Evolutionary conservation across 2,797 vertebrate genomes (phyloP), one percentile per base, ranked within the genome.

Genomic region (Parauchenoglanis punctatus): DNA sequence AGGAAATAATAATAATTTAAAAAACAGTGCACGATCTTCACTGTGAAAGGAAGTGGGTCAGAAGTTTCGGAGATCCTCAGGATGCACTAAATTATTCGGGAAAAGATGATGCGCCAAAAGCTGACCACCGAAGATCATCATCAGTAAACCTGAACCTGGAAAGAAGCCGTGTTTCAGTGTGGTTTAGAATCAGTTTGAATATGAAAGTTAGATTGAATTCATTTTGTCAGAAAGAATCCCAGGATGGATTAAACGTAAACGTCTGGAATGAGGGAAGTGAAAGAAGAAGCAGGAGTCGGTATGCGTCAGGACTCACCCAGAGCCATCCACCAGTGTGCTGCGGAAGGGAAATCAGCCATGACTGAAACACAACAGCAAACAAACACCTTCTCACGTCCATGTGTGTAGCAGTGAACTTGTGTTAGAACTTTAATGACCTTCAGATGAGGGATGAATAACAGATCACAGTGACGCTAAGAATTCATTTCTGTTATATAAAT

Each of bases 101-200:
- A 97, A 98, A 88, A 99, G 95, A 93, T 90, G 96, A 88, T 97
- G 96, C 87, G 97, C 97, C 93, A 97, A 92, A 75, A 97, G 94
- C 92, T 99, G 97, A 90, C 97, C 97, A 91, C 94, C 95, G 87
- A 95, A 96, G 92, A 97, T 96, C 97, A 99, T 97, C 95, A 96
- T 95, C 93, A 96, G 94, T 90, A 99, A 92, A 82, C 97, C 95
- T 44, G 94, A 96, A 90, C 97, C 97, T 98, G 91, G 67, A 92
- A 92, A 44, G 10, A 44, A 72, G 73, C 28, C 5, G 10, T 1
- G 23, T 25, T 18, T 2, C 0, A 59, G 25, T 3, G 1, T n/a
- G 20, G n/a, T 3, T 58, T 40, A 40, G 20, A 81, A 10, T 35
- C 76, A 31, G 3, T 7, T 15, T 65, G n/a, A 15, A 67, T 0